These are phyloP conservation scores for Campylorhamphus procurvoides DNA, from an alignment of 2,113 vertebrate genomes.

Conservation along the genomic window DNA sequence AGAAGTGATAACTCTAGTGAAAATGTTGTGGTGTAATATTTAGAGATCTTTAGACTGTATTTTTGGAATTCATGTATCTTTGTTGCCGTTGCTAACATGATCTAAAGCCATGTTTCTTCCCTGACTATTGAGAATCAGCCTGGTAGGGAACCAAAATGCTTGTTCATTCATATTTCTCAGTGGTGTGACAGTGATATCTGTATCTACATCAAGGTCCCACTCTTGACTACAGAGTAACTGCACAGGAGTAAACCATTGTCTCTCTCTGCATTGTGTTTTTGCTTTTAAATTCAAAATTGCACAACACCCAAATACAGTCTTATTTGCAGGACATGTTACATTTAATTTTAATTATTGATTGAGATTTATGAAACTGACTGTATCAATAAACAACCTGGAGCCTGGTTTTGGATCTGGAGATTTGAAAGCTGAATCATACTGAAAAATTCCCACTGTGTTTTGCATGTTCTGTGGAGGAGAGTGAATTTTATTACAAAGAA, in stretches of 20 bases:
- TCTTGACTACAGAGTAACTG: background rate
- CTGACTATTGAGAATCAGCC: background rate
- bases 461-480: background rate
- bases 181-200: background rate
- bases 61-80: background rate
- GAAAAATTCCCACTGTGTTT: background rate
- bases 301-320: background rate
- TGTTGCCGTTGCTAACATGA: background rate
- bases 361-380: background rate
- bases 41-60: background rate
- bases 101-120: background rate
- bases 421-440: background rate
- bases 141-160: background rate
- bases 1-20: background rate
- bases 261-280: background rate
- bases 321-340: background rate
- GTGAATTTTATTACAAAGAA: background rate
- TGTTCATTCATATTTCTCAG: background rate
- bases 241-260: background rate
- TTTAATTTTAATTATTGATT: background rate
- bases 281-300: background rate
- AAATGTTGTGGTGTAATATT: background rate
- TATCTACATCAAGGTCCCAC: background rate
- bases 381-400: background rate
- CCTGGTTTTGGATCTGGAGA: background rate